These are phyloP conservation scores for Dascyllus trimaculatus DNA, from an alignment of 2,113 vertebrate species.

Conservation along the genomic window DNA sequence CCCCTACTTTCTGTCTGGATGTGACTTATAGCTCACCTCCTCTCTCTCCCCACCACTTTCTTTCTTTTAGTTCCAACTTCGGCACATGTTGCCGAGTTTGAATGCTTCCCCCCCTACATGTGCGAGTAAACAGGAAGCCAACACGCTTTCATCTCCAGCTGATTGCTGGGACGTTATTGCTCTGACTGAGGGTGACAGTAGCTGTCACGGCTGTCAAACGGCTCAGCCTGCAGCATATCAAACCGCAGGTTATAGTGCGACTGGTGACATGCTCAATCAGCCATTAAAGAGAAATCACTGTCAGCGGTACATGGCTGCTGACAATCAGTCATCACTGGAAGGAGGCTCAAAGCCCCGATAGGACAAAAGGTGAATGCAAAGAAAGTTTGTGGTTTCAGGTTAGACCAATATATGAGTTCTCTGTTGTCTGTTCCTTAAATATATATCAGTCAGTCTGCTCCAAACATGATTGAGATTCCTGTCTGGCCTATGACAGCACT, in stretches of 20 bases:
- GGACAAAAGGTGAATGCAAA: conserved; percentile 54
- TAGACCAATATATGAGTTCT: neutral
- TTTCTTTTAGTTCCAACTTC: conserved; percentile 43
- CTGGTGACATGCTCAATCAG: conserved; percentile 76
- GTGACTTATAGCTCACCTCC: conserved; percentile 46
- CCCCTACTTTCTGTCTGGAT: conserved; percentile 51
- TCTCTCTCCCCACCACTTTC: neutral
- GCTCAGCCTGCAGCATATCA: conserved; percentile 73
- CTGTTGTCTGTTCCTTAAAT: conserved; percentile 40
- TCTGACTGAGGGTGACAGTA: conserved; percentile 73
- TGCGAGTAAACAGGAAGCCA: conserved; percentile 34
- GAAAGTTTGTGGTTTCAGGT: conserved; percentile 33
- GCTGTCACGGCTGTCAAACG: conserved; percentile 74
- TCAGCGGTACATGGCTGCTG: conserved; percentile 55
- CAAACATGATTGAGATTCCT: conserved; percentile 3
- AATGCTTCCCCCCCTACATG: neutral
- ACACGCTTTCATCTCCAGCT: conserved; percentile 59
- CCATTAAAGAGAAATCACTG: conserved; percentile 81
- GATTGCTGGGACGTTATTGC: conserved; percentile 74
- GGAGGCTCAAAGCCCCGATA: conserved; percentile 26
- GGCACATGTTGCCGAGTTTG: conserved; percentile 40
- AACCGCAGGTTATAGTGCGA: conserved; percentile 68
- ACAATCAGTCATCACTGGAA: conserved; percentile 71
- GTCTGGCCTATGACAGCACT: conserved; percentile 19
- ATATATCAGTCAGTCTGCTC: conserved; percentile 21